phyloP scores from a whole-genome alignment of 23 tunicate species.

The Ascidia mentula region DNA sequence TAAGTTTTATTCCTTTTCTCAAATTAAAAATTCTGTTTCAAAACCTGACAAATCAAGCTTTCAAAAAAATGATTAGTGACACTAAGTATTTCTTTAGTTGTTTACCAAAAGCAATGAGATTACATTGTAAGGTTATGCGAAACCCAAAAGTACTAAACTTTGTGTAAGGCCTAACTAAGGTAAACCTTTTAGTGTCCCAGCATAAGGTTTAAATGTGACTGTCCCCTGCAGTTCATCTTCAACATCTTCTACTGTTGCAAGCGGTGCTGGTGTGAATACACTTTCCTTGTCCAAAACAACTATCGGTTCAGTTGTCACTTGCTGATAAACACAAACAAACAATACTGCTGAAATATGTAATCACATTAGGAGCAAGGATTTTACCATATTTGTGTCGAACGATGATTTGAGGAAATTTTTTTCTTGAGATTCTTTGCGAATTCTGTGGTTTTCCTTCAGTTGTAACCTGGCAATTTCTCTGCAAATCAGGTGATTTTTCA shows the following conservation, averaged over 20 bases:
- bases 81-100: too few species aligned
- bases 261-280: not conserved
- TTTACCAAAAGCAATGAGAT: too few species aligned
- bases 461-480: constrained; percentile 34
- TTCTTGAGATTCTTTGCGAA: constrained; percentile 48
- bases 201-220: constrained; percentile 27
- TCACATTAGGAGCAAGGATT: not conserved
- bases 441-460: constrained; percentile 45
- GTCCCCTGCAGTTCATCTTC: constrained; percentile 52
- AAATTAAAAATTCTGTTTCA: too few species aligned
- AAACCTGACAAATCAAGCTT: too few species aligned
- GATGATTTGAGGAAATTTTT: constrained; percentile 68
- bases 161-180: too few species aligned
- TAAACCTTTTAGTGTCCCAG: not conserved
- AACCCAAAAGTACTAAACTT: too few species aligned
- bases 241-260: constrained; percentile 3
- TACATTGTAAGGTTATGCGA: too few species aligned
- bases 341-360: not conserved
- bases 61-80: too few species aligned
- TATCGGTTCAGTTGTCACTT: not conserved
- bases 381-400: constrained; percentile 43
- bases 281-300: not conserved
- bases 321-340: not conserved
- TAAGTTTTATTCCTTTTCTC: too few species aligned
- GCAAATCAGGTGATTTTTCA: not conserved